A percentile compares a stretch with the other conserved stretches of the same genome.
phyloP scores from a whole-genome alignment of 2,797 vertebrate species.

The Geotrypetes seraphini region DNA sequence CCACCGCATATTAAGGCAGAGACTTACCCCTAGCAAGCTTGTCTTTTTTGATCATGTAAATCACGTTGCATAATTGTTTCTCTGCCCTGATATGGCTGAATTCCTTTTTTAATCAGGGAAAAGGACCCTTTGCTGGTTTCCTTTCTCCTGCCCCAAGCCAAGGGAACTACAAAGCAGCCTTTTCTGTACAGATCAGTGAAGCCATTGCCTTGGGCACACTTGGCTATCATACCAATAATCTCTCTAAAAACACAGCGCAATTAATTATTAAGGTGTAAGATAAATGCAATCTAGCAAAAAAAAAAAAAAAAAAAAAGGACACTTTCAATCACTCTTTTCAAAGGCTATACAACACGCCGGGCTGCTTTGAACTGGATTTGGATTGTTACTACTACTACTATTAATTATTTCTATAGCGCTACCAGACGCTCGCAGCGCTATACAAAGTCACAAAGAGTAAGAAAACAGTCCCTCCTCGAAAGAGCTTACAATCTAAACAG shows the following conservation, averaged over 20 bases:
- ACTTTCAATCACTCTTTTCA: conserved; percentile 14
- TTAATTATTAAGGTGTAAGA: conserved; percentile 58
- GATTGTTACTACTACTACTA: too few relatives aligned
- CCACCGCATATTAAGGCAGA: conserved; percentile 20
- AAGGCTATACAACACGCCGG: conserved; percentile 26
- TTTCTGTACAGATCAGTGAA: conserved; percentile 35
- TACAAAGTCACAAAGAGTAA: too few relatives aligned
- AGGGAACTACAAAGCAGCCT: conserved; percentile 38
- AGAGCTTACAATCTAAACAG: too few relatives aligned
- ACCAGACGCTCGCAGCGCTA: too few relatives aligned
- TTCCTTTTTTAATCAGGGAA: conserved; percentile 46
- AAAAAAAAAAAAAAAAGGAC: conserved; percentile 27
- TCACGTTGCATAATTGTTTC: conserved; percentile 36
- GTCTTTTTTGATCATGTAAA: conserved; percentile 6
- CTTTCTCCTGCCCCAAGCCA: conserved; percentile 19
- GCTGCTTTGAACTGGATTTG: too few relatives aligned
- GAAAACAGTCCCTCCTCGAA: too few relatives aligned
- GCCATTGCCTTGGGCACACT: conserved; percentile 46
- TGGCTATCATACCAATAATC: conserved; percentile 48
- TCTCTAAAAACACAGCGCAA: conserved; percentile 37
- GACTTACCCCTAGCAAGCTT: conserved; percentile 21
- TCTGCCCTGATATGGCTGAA: conserved; percentile 30
- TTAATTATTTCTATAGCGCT: too few relatives aligned
- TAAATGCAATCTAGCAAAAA: conserved; percentile 41
- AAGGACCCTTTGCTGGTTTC: conserved; percentile 34